A percentile compares a stretch with the other conserved stretches of the same genome.
Evolutionary conservation across 2,888 invertebrate genomes (phyloP).

Genomic region (Tachystola acroxantha): DNA sequence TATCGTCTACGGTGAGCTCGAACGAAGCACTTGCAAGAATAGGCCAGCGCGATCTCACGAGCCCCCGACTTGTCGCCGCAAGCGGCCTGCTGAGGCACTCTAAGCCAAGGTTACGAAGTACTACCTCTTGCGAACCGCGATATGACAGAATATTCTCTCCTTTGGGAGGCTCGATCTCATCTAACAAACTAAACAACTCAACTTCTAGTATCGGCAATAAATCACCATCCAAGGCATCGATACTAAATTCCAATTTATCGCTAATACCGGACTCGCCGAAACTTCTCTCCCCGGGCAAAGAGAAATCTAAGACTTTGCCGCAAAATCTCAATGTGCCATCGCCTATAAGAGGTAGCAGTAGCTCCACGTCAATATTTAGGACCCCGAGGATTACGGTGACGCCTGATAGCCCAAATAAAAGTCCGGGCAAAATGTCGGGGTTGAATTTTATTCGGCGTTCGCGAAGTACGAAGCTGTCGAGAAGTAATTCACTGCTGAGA

Average conservation of each 20-base stretch:
- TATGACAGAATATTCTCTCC: constrained; percentile 70
- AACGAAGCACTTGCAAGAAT: constrained; percentile 61
- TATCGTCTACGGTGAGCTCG: constrained; percentile 65
- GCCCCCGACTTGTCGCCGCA: constrained; percentile 60
- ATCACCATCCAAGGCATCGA: constrained; percentile 18
- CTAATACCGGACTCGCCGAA: constrained; percentile 67
- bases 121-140: constrained; percentile 65
- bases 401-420: constrained; percentile 73
- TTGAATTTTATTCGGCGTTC: constrained; percentile 83
- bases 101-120: constrained; percentile 60
- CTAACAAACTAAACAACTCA: constrained; percentile 59
- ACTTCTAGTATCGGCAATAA: constrained; percentile 52
- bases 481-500: constrained; percentile 81
- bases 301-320: constrained; percentile 80
- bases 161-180: constrained; percentile 55
- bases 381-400: constrained; percentile 64
- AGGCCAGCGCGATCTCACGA: constrained; percentile 57
- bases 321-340: constrained; percentile 74
- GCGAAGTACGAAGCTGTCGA: constrained; percentile 84
- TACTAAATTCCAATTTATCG: constrained; percentile 54
- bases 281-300: constrained; percentile 60
- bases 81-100: constrained; percentile 45
- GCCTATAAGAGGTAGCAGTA: constrained; percentile 66
- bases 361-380: constrained; percentile 66
- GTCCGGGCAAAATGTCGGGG: constrained; percentile 70